Base-by-base conservation (phyloP, 37 sponge, comb jelly and placozoan genomes). In the Hormiphora californensis region DNA sequence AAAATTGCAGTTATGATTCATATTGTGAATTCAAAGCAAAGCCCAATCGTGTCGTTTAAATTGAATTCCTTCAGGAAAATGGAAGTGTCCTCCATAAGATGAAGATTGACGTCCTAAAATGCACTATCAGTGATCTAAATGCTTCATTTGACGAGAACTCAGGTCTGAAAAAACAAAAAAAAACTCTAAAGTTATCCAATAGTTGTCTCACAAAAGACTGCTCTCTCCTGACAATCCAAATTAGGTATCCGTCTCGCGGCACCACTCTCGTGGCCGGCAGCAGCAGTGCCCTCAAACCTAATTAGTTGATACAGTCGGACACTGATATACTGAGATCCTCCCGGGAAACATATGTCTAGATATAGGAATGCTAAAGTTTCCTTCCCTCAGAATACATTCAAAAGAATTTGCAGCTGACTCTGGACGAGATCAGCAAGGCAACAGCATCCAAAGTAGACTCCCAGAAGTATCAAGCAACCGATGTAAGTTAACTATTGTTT, bases 391-490 rank as follows among this genome's bases (percentile, higher is more conserved):
- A 73, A 46, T 73, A 73, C 81, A 73, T 73, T 2, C 44, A 73
- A 73, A 73, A 73, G 46, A 73, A 73, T 40, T 33, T 73, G 25
- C 43, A 46, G 21, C 44, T 73, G 2, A 73, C 81, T 22, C 46
- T 73, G 2, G 81, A 73, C 43, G 81, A 73, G 43, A 73, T 73
- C 5, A 73, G 81, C 46, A 73, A 73, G 43, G 81, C 40, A 1
- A 73, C 81, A 11, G 81, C 81, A 4, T 43, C 81, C 1, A 73
- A 73, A 73, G 81, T 73, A 23, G 81, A 73, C 46, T 73, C 81
- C 32, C 81, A 73, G 44, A 73, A 73, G 25, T 73, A 73, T 21
- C 81, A 73, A 40, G 81, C 81, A 5, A 73, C 81, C 5, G 81
- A 73, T 40, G 81, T 73, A 73, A 73, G 81, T 73, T 17, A 43